Conservation (phyloP, 2,113 vertebrate genomes). For the Coptodon rendalli region DNA sequence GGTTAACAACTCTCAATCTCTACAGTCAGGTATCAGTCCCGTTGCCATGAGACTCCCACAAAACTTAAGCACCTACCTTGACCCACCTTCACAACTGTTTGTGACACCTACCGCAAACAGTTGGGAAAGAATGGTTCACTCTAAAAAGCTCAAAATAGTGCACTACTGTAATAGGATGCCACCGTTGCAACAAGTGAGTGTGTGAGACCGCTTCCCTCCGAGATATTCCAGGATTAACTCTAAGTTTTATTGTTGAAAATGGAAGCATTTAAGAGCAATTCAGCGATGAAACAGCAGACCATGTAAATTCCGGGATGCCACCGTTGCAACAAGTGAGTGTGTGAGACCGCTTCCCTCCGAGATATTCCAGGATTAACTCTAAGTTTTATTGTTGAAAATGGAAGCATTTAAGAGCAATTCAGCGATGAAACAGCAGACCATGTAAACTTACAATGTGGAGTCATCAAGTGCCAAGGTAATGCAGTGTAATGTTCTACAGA, state of each 20-base stretch:
- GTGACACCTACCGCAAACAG: neutral
- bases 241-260: neutral
- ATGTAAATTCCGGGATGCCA: neutral
- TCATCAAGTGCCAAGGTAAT: neutral
- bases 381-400: neutral
- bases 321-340: neutral
- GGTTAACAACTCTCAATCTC: neutral
- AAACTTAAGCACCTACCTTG: neutral
- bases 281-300: neutral
- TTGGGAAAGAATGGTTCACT: neutral
- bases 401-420: neutral
- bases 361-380: neutral
- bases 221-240: neutral
- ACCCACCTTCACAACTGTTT: neutral
- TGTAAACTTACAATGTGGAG: neutral
- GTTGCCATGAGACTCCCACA: neutral
- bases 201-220: neutral
- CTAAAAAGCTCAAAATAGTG: neutral
- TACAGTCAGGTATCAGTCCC: neutral
- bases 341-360: neutral
- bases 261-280: neutral
- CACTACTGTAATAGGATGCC: neutral
- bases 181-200: neutral
- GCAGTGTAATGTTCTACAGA: neutral
- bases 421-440: neutral